Evolutionary conservation across 1,140 invertebrate genomes (phyloP).

Genomic region (Bombus turneri): DNA sequence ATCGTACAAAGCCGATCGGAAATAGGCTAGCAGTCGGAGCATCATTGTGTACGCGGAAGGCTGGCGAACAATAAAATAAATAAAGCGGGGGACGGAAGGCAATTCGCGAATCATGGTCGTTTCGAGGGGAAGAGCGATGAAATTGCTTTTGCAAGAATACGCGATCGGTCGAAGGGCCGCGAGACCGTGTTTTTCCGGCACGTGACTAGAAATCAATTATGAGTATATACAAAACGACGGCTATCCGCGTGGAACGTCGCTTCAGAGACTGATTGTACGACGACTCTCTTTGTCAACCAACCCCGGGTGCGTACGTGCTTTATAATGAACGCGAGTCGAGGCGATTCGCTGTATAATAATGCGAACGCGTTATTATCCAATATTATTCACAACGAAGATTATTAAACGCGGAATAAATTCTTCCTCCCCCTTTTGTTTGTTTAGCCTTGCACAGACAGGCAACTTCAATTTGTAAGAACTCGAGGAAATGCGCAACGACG

Average conservation of each 20-base stretch:
- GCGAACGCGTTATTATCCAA: not conserved
- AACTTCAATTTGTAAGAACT: not conserved
- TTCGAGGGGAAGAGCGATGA: not conserved
- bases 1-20: conserved; percentile 29
- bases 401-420: no score
- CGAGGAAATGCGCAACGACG: not conserved
- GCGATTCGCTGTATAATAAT: not conserved
- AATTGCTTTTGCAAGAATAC: conserved; percentile 51
- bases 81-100: conserved; percentile 8
- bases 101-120: not conserved
- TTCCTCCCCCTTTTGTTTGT: no score
- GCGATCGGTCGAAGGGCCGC: not conserved
- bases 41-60: conserved; percentile 29
- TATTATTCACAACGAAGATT: not conserved
- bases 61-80: conserved; percentile 44
- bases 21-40: conserved; percentile 30
- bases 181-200: conserved; percentile 43
- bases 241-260: not conserved
- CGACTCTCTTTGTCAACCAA: not conserved
- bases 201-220: conserved; percentile 60
- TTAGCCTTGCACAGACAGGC: no score
- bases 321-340: not conserved
- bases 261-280: not conserved
- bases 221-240: conserved; percentile 30
- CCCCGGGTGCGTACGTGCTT: conserved; percentile 5